A percentile compares a stretch with the other conserved stretches of the same genome.
Evolutionary conservation across 2,888 invertebrate species (phyloP).

Genomic region (Alviniconcha strummeri): DNA sequence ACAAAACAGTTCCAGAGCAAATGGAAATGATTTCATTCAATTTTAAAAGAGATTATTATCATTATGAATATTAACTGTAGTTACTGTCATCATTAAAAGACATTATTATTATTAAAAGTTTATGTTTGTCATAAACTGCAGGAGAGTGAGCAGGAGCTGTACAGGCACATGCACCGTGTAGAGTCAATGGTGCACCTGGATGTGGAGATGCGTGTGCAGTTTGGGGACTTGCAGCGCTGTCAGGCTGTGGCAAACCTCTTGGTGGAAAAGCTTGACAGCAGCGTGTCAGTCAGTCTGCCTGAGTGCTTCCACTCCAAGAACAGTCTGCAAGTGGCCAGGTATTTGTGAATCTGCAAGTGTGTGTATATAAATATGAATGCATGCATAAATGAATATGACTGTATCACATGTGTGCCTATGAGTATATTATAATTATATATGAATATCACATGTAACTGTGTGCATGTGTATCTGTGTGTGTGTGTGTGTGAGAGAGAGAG

Average conservation of each 20-base stretch:
- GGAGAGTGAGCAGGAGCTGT: slow-evolving; percentile 64
- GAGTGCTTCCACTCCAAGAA: slow-evolving; percentile 63
- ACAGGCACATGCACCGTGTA: slow-evolving; percentile 57
- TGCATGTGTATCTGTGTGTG: background rate
- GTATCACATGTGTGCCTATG: background rate
- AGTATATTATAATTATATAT: background rate
- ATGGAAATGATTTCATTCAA: too few relatives aligned
- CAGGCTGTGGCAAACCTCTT: slow-evolving; percentile 64
- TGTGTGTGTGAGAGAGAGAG: background rate
- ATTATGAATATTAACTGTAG: too few relatives aligned
- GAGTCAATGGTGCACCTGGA: slow-evolving; percentile 59
- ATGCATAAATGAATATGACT: background rate
- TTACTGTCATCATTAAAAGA: too few relatives aligned
- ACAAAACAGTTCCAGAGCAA: too few relatives aligned
- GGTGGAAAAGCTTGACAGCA: slow-evolving; percentile 68
- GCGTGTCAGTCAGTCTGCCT: slow-evolving; percentile 61
- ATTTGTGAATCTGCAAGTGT: background rate
- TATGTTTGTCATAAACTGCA: slow-evolving; percentile 35
- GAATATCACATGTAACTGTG: background rate
- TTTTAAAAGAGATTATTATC: too few relatives aligned
- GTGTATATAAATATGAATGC: background rate
- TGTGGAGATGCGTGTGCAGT: slow-evolving; percentile 60
- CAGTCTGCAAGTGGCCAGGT: slow-evolving; percentile 31
- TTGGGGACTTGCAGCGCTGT: slow-evolving; percentile 65
- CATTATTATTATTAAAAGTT: too few relatives aligned